Evolutionary conservation across 2,113 vertebrate species (phyloP).

Genomic region (Alces alces): DNA sequence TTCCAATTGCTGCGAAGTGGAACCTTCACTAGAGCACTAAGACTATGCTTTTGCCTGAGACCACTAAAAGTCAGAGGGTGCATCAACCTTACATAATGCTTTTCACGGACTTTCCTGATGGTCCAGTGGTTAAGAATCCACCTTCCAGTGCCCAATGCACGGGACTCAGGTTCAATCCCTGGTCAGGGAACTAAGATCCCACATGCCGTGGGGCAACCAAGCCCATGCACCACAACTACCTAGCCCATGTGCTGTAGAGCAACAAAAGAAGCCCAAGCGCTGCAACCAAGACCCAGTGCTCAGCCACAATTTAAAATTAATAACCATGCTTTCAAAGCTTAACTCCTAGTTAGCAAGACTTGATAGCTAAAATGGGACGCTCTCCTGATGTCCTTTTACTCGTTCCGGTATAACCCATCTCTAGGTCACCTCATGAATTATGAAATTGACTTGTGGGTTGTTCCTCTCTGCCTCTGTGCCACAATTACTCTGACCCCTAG

Average conservation of each 20-base stretch:
- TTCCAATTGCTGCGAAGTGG: background rate
- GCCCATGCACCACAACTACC: background rate
- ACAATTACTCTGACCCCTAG: background rate
- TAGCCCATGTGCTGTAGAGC: background rate
- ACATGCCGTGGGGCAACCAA: background rate
- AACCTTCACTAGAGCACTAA: background rate
- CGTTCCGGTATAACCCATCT: background rate
- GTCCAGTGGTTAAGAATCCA: background rate
- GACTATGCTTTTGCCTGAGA: background rate
- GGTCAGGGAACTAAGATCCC: background rate
- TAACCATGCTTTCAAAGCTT: background rate
- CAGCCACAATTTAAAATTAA: background rate
- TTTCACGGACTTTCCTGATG: background rate
- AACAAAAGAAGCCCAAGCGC: background rate
- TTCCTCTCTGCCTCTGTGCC: background rate
- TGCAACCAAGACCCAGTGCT: background rate
- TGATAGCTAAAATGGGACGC: background rate
- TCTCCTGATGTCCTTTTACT: background rate
- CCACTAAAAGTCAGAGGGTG: background rate
- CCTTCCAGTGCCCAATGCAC: background rate
- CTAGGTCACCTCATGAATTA: background rate
- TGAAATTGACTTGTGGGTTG: background rate
- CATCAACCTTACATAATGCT: background rate
- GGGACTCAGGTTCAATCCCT: background rate
- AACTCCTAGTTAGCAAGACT: background rate